Evolutionary conservation across 1,140 invertebrate genomes (phyloP).

Genomic region (Harpegnathos saltator): DNA sequence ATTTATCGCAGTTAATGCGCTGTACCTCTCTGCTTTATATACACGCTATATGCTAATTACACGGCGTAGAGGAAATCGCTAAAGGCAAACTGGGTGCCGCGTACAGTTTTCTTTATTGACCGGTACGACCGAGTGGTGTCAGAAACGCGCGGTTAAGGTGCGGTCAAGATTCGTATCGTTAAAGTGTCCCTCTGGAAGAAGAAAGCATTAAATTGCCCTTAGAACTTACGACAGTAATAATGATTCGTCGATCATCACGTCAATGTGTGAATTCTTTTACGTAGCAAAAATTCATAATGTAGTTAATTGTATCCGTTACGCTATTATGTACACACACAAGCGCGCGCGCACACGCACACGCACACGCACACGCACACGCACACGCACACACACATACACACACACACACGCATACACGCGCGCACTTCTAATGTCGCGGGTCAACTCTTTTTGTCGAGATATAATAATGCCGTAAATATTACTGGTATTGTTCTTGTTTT

Average conservation of each 20-base stretch:
- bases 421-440: neutral
- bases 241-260: conserved; percentile 27
- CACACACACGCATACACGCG: no score
- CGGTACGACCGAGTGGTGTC: conserved; percentile 17
- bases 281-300: conserved; percentile 42
- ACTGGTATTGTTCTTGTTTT: conserved; percentile 15
- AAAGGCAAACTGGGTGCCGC: conserved; percentile 17
- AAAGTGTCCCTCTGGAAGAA: conserved; percentile 8
- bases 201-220: conserved; percentile 37
- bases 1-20: conserved; percentile 8
- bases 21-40: neutral
- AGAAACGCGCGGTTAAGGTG: conserved; percentile 19
- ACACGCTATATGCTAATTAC: conserved; percentile 26
- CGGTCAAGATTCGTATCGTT: conserved; percentile 12
- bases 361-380: no score
- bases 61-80: conserved; percentile 26
- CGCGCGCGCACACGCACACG: no score
- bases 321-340: neutral
- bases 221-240: conserved; percentile 42
- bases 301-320: conserved; percentile 37
- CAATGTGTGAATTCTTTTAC: conserved; percentile 8
- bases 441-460: conserved; percentile 7
- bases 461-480: conserved; percentile 11
- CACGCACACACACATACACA: neutral
- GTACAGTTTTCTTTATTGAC: conserved; percentile 12